A percentile compares a stretch with the other conserved stretches of the same genome.
Evolutionary conservation across 2,888 invertebrate genomes (phyloP).

Genomic region (Ophraella communa): DNA sequence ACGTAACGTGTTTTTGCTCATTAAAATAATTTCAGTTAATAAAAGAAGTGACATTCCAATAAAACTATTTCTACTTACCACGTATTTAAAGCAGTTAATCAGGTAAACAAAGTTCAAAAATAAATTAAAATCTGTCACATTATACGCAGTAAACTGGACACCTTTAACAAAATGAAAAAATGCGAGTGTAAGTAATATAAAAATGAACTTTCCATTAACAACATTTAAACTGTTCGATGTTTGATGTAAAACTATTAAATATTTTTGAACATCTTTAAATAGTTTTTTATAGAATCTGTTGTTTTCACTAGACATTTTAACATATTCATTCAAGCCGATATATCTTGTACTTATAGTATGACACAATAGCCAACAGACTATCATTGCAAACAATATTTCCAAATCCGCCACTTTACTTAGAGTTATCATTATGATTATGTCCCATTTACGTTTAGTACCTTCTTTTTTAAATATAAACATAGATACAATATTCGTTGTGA

Average conservation of each 20-base stretch:
- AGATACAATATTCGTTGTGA: neutral
- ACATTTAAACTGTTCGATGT: neutral
- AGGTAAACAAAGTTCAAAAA: no score
- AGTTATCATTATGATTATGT: neutral
- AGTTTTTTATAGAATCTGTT: neutral
- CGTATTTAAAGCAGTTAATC: neutral
- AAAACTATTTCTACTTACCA: no score
- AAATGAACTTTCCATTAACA: neutral
- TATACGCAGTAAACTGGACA: no score
- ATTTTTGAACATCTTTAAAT: neutral
- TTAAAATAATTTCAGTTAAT: no score
- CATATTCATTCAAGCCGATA: neutral
- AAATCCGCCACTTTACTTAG: neutral
- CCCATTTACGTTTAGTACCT: no score
- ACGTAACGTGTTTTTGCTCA: no score
- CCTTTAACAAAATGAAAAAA: neutral
- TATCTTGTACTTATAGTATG: neutral
- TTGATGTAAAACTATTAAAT: neutral
- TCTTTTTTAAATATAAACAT: no score
- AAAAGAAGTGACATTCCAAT: no score
- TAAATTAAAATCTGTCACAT: neutral
- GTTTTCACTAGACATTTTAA: neutral
- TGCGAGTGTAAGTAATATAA: neutral
- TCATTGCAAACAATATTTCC: neutral
- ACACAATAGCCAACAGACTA: neutral